Conservation (phyloP, 2,888 invertebrate genomes). For the Corythucha ciliata region DNA sequence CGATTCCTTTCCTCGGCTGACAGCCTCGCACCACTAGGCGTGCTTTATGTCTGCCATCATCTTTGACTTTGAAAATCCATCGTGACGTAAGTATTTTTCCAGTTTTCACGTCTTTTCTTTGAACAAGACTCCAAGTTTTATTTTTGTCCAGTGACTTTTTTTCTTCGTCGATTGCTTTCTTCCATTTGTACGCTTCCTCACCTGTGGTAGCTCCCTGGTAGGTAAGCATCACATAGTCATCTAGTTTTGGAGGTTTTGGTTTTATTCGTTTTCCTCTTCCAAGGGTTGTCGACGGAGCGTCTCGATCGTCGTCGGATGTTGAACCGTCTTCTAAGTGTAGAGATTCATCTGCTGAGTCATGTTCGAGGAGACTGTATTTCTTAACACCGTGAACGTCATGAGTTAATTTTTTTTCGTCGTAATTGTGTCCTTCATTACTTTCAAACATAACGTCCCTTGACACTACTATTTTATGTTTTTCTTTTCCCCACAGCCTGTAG, state of each 20-base stretch:
- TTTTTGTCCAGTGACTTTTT: slow-evolving; percentile 21
- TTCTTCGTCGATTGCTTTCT: slow-evolving; percentile 21
- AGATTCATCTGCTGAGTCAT: too few species aligned
- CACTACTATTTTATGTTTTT: slow-evolving; percentile 25
- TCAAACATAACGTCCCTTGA: slow-evolving; percentile 8
- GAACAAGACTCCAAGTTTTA: slow-evolving; percentile 20
- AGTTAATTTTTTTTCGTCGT: too few species aligned
- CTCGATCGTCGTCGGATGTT: too few species aligned
- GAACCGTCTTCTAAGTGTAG: too few species aligned
- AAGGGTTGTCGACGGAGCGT: too few species aligned
- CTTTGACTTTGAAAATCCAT: slow-evolving; percentile 21
- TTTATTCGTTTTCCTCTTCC: too few species aligned
- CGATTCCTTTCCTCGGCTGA: slow-evolving; percentile 1
- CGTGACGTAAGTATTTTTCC: slow-evolving; percentile 19
- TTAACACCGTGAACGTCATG: too few species aligned
- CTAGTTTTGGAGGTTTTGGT: too few species aligned
- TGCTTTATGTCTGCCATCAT: slow-evolving; percentile 22
- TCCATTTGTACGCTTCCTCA: slow-evolving; percentile 18
- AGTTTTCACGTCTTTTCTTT: slow-evolving; percentile 17
- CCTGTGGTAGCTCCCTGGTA: slow-evolving; percentile 20
- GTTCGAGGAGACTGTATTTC: too few species aligned
- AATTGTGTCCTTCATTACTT: too few species aligned
- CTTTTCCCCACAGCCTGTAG: slow-evolving; percentile 33
- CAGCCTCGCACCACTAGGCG: slow-evolving; percentile 18
- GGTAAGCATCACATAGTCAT: slow-evolving; percentile 17